phyloP scores from a whole-genome alignment of 2,113 vertebrate genomes.

The Upupa epops region DNA sequence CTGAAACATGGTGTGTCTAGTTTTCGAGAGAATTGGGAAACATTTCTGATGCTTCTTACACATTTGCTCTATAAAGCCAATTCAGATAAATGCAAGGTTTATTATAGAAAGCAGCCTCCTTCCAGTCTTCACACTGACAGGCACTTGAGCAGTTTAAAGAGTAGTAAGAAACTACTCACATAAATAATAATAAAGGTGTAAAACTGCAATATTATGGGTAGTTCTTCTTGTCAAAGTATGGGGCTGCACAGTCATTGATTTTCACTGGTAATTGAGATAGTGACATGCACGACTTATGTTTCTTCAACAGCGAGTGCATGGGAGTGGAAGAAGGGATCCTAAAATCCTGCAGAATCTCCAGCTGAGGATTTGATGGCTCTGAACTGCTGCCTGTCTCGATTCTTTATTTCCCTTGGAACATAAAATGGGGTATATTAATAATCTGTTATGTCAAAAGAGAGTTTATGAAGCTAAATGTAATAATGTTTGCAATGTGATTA shows the following conservation, averaged over 20 bases:
- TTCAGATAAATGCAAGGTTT: background rate
- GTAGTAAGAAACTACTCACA: background rate
- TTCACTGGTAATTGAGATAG: constrained; percentile 3
- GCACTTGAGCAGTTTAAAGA: background rate
- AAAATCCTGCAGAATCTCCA: constrained; percentile 8
- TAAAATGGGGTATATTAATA: constrained; percentile 31
- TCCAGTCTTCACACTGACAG: background rate
- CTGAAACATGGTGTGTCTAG: constrained; percentile 26
- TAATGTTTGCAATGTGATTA: background rate
- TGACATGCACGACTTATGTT: background rate
- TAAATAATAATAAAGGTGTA: constrained; percentile 36
- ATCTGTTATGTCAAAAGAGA: background rate
- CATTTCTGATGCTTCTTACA: background rate
- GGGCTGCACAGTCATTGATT: constrained; percentile 28
- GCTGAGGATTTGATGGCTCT: background rate
- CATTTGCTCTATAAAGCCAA: background rate
- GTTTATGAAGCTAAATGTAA: constrained; percentile 19
- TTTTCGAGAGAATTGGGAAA: constrained; percentile 8
- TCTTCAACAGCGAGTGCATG: background rate
- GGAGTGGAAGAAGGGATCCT: constrained; percentile 13
- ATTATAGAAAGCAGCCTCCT: constrained; percentile 3
- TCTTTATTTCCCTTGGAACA: background rate
- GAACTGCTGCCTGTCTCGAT: background rate
- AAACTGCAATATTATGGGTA: background rate
- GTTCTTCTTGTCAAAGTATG: background rate